phyloP scores from a whole-genome alignment of 2,113 vertebrate genomes.

The Manacus vitellinus region DNA sequence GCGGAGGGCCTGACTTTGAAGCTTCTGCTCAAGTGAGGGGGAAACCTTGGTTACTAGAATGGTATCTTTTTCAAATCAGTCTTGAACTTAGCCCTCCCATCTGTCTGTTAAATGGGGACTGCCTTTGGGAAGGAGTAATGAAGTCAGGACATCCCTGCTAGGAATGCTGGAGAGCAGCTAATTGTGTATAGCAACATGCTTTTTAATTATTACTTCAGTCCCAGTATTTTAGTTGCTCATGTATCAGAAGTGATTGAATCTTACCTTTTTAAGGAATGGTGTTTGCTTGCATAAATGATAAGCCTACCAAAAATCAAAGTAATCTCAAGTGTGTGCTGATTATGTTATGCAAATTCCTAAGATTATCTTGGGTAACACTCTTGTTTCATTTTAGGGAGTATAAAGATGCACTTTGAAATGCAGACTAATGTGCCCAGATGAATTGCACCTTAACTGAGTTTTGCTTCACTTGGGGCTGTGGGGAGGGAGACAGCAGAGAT shows the following conservation, averaged over 20 bases:
- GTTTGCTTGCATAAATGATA: not conserved
- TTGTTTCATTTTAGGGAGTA: not conserved
- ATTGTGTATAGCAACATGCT: not conserved
- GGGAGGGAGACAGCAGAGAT: not conserved
- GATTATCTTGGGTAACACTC: not conserved
- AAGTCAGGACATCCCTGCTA: not conserved
- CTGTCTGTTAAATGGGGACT: not conserved
- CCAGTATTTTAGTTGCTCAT: not conserved
- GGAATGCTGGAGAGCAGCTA: not conserved
- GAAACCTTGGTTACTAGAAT: not conserved
- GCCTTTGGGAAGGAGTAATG: not conserved
- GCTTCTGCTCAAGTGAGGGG: not conserved
- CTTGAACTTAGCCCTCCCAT: not conserved
- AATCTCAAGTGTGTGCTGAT: constrained; percentile 1
- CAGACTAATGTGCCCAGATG: not conserved
- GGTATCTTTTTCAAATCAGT: not conserved
- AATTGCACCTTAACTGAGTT: not conserved
- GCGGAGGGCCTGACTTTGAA: not conserved
- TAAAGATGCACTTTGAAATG: not conserved
- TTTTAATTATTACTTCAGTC: not conserved
- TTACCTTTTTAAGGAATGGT: not conserved
- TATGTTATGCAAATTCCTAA: constrained; percentile 14
- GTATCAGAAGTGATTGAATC: not conserved
- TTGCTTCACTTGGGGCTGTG: not conserved
- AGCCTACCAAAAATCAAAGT: constrained; percentile 27